phyloP scores from a whole-genome alignment of 2,888 invertebrate species.

The Metalampra italica region DNA sequence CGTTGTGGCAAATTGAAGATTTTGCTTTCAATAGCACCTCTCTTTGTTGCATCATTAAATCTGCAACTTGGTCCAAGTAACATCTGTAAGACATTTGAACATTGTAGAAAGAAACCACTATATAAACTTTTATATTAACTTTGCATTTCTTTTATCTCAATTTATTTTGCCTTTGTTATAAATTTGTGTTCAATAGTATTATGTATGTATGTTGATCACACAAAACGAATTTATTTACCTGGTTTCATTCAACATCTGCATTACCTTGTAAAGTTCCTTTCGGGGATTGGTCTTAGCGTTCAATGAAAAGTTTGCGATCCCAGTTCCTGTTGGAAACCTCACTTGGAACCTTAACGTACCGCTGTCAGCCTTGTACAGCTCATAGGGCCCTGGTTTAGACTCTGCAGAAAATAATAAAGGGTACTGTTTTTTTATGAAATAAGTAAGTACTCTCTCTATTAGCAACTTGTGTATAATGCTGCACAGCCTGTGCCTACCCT shows the following conservation, averaged over 20 bases:
- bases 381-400: conserved; percentile 1
- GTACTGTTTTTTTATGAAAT: no score
- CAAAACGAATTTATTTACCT: no score
- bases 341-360: conserved; percentile 6
- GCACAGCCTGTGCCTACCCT: no score
- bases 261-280: conserved; percentile 6
- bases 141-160: no score
- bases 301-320: conserved; percentile 1
- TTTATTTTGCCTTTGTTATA: no score
- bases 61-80: not conserved
- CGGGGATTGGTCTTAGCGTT: not conserved
- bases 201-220: no score
- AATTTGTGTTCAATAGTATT: no score
- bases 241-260: no score
- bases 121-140: not conserved
- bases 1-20: not conserved
- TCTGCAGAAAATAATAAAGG: not conserved
- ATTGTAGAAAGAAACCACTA: not conserved
- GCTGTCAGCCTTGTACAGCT: conserved; percentile 2
- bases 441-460: no score
- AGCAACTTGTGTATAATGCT: no score
- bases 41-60: not conserved
- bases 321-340: not conserved
- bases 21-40: not conserved
- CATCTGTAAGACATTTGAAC: not conserved